Evolutionary conservation across 2,113 vertebrate genomes (phyloP), one percentile per base, ranked within the genome.

Genomic region (Manacus vitellinus): DNA sequence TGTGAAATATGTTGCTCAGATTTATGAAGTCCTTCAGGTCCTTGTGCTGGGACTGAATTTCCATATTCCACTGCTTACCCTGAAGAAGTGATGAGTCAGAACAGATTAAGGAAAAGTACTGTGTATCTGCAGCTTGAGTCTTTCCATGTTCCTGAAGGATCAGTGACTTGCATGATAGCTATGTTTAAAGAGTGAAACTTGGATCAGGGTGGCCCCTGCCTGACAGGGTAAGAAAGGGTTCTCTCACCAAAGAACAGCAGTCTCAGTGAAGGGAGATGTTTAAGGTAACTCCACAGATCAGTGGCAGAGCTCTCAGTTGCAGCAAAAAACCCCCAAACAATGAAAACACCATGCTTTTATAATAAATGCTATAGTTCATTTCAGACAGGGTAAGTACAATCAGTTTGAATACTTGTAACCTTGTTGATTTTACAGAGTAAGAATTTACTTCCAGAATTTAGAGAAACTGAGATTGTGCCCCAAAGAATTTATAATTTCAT

Each of bases 1-100:
- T 74, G 43, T 39, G 59, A 91, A 95, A 84, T 2, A 2, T 31
- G 23, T 84, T 16, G 2, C 15, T 77, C 14, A 43, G 79, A 77
- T 94, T 89, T 96, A 89, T 87, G n/a, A 86, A 92, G 55, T 51
- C 35, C 59, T 95, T 91, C 58, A 77, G 51, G 71, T 86, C 52
- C 70, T 89, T 81, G 24, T 61, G 28, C 59, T 87, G 68, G 14
- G 43, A 12, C 68, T 84, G 68, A 86, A 24, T 71, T 81, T 74
- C 30, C 14, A 58, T 39, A 35, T 94, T 94, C 61, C 5, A 37
- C 65, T 75, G n/a, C 43, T 91, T 80, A 47, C 55, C 30, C 43
- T 71, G 65, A 86, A 83, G 51, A 82, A 74, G 30, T 43, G 66
- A 61, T 94, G 78, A 88, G 74, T 95, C 85, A 85, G 75, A 91